phyloP scores from a whole-genome alignment of 1,140 invertebrate species.

The Heterodera schachtii region DNA sequence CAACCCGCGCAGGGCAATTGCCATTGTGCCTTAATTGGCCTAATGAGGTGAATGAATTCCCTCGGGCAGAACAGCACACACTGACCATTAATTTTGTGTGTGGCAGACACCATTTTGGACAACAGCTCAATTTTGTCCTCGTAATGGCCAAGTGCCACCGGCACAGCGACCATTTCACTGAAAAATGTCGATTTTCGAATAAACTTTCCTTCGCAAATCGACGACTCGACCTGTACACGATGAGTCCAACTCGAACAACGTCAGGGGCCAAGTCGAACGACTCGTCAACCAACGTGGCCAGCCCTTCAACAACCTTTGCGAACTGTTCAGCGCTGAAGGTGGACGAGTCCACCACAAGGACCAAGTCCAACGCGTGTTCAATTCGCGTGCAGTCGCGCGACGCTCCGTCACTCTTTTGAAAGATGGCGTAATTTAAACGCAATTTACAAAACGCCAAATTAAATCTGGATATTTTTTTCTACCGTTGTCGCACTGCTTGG shows the following conservation, averaged over 20 bases:
- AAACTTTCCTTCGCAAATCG: neutral
- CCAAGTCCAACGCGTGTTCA: constrained; percentile 57
- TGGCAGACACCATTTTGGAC: constrained; percentile 47
- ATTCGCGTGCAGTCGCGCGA: constrained; percentile 35
- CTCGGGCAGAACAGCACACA: neutral
- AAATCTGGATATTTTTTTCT: constrained; percentile 15
- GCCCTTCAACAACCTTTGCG: constrained; percentile 53
- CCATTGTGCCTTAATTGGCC: constrained; percentile 25
- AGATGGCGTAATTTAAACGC: neutral
- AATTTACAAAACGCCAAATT: neutral
- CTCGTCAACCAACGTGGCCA: constrained; percentile 61
- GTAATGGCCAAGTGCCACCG: constrained; percentile 63
- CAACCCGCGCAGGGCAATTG: constrained; percentile 59
- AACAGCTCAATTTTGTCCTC: constrained; percentile 65
- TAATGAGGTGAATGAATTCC: neutral
- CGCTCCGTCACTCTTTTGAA: constrained; percentile 2
- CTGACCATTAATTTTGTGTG: constrained; percentile 27
- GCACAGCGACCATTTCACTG: constrained; percentile 63
- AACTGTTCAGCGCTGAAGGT: constrained; percentile 60
- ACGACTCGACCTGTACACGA: constrained; percentile 56
- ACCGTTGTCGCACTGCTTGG: constrained; percentile 13
- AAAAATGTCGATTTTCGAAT: constrained; percentile 6
- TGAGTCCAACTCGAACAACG: constrained; percentile 61
- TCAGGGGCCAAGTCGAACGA: constrained; percentile 64
- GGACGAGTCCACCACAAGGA: constrained; percentile 61